Evolutionary conservation across 2,113 vertebrate genomes (phyloP), one percentile per base, ranked within the genome.

Genomic region (Corythornis vintsioides): DNA sequence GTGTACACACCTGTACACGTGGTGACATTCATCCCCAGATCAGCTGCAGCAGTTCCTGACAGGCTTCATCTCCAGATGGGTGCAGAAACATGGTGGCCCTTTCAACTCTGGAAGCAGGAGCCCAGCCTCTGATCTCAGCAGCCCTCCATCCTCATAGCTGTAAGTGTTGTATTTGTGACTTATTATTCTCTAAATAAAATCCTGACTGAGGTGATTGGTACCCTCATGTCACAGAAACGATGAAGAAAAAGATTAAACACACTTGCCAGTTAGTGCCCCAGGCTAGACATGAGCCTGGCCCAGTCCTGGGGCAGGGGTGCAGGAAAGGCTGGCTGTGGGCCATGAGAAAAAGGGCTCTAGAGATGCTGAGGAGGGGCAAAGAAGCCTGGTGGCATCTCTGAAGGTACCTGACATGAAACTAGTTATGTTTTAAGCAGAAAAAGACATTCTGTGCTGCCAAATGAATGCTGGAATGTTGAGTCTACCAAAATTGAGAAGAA

Each of bases 41-140:
- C 43, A 12, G 6, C 19, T 8, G 31, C 55, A 52, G 20, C 21
- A 13, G 8, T n/a, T 43, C 21, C 56, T 38, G 57, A 5, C 19
- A 47, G 66, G 16, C 45, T 18, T 21, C 9, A 2, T 15, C 18
- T 56, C 48, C 38, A 25, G 42, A 43, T 1, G 1, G 0, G 1
- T 31, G 43, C 50, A 47, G 42, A 64, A 20, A 28, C 15, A 20
- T 2, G 11, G 35, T n/a, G 24, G 48, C 53, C 26, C 4, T 50
- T 72, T 48, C 59, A 55, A 10, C 59, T 76, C 25, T 26, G 52
- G 33, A 13, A 64, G 45, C 52, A 18, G 28, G 40, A 47, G 21
- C 16, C 29, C 14, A 5, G 33, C 33, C 80, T 31, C 48, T 29
- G 11, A n/a, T 24, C 18, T 69, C 19, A 3, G 3, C 13, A n/a